Conservation (phyloP, 2,888 invertebrate species). For the Tipula unca region DNA sequence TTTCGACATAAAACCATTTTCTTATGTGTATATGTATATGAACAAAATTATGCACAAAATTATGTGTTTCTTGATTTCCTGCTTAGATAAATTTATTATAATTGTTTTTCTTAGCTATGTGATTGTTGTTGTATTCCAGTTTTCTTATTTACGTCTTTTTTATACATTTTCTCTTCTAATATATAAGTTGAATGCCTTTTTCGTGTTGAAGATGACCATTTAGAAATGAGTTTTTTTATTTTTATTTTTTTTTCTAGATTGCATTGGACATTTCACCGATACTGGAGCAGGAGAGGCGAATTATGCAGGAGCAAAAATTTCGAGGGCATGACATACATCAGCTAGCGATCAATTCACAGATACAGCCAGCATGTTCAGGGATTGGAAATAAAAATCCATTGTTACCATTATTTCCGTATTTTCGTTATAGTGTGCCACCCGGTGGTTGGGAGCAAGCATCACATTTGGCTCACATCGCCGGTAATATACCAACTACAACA, state of each 20-base stretch:
- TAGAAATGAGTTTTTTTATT: background rate
- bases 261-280: background rate
- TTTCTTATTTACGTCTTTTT: background rate
- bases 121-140: background rate
- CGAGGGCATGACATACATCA: background rate
- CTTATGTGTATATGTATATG: background rate
- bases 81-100: constrained; percentile 16
- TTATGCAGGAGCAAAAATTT: background rate
- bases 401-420: constrained; percentile 34
- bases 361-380: background rate
- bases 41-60: constrained; percentile 14
- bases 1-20: background rate
- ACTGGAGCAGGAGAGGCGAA: background rate
- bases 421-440: constrained; percentile 35
- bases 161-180: background rate
- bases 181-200: background rate
- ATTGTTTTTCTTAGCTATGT: background rate
- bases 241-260: background rate
- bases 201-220: background rate
- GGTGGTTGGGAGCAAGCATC: constrained; percentile 52
- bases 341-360: background rate
- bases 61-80: constrained; percentile 15
- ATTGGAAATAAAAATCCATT: constrained; percentile 26
- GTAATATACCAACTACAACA: constrained; percentile 33
- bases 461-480: constrained; percentile 62